A percentile compares a stretch with the other conserved stretches of the same genome.
These are phyloP conservation scores for Siniperca knerii DNA, from an alignment of 2,113 vertebrate genomes.

Conservation along the genomic window DNA sequence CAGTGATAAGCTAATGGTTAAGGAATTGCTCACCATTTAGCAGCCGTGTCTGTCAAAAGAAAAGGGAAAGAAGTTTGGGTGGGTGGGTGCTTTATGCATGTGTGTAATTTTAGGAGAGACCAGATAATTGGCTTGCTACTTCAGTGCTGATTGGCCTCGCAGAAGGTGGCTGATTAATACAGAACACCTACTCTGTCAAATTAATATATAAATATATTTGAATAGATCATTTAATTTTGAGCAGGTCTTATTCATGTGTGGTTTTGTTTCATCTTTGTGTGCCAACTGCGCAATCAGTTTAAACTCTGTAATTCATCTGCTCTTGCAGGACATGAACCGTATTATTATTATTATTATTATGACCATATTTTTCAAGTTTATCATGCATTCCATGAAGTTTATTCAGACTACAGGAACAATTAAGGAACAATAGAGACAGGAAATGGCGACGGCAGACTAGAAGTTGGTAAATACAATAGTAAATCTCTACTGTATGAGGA, in stretches of 20 bases:
- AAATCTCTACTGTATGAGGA: constrained; percentile 25
- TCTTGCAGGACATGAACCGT: not conserved
- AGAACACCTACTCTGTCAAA: constrained; percentile 38
- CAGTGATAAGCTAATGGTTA: constrained; percentile 75
- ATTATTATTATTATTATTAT: not conserved
- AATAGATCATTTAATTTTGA: constrained; percentile 35
- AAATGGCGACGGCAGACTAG: constrained; percentile 21
- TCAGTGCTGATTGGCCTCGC: constrained; percentile 51
- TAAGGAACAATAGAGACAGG: constrained; percentile 49
- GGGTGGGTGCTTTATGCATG: not conserved
- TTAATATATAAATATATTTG: constrained; percentile 35
- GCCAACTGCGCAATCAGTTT: constrained; percentile 17
- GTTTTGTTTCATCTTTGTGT: constrained; percentile 6
- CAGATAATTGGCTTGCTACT: constrained; percentile 42
- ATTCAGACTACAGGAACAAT: constrained; percentile 26
- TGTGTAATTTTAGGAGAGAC: constrained; percentile 25
- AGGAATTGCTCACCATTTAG: constrained; percentile 68
- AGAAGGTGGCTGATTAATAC: constrained; percentile 58
- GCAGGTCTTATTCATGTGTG: constrained; percentile 2
- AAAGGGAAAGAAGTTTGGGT: constrained; percentile 12
- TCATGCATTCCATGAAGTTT: constrained; percentile 35
- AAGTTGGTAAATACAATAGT: constrained; percentile 30
- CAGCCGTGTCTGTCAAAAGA: constrained; percentile 44
- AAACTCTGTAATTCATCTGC: constrained; percentile 16
- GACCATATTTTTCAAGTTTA: constrained; percentile 17